Base-by-base conservation (phyloP, 2,113 vertebrate species). In the Murina feae region DNA sequence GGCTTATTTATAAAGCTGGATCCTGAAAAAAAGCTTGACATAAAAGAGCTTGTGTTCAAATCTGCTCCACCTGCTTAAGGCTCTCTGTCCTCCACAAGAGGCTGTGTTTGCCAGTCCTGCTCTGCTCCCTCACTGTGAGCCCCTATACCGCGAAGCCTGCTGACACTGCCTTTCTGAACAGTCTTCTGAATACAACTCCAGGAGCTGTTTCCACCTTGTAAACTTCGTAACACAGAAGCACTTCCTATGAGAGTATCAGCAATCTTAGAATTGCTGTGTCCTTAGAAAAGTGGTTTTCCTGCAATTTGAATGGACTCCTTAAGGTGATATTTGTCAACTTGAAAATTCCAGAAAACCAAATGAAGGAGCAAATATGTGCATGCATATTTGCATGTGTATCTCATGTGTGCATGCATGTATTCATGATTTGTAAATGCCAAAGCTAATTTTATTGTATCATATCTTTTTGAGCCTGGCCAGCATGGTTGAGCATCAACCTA, bases 1-100 rank as follows among this genome's bases (percentile, higher is more conserved):
- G 97, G 91, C 8, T 74, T 97, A 92, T 96, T 96, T 93, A 20
- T 97, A 94, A 90, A 85, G n/a, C 76, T 95, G 90, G 68, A 97
- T 30, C 80, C 71, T 90, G 23, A 49, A 49, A 97, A 13, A n/a
- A 21, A 23, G 12, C 32, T 66, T 84, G 84, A 44, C 16, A 20
- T 96, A 85, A 82, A 84, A 71, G 86, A 90, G 25, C 58, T 74
- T 16, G 51, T 78, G 35, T n/a, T 63, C 20, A 90, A 55, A 68
- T 68, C 84, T 9, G 71, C 65, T 30, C 53, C 66, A 37, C 58
- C 63, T 69, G 68, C 30, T 0, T 25, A 28, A 82, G 82, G n/a
- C 35, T n/a, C 14, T 32, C 30, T 49, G 14, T 80, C 68, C 21
- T 42, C 18, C 21, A n/a, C 35, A 69, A 78, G 79, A 37, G 55